Evolutionary conservation across 2,888 invertebrate genomes (phyloP), one percentile per base, ranked within the genome.

Genomic region (Pristionchus japonicus): DNA sequence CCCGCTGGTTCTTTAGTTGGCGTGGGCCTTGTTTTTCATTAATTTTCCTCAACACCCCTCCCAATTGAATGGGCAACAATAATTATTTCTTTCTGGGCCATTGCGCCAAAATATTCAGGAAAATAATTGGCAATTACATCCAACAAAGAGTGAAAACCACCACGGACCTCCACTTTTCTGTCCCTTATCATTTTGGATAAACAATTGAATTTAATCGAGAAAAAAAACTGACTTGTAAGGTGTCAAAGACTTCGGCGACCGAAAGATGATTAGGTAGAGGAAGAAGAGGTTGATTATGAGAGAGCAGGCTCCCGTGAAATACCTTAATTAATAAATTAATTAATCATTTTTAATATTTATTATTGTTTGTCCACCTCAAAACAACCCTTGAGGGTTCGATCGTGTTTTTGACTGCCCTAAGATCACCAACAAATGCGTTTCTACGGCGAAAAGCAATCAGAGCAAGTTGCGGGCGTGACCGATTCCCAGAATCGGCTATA

Each of bases 251-350:
- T 31, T 27, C 0, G 85, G 85, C 3, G 85, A 85, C 20, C 34
- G n/a, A 27, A 27, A 64, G 15, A 85, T 43, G 43, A 85, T 85
- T 40, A 85, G 64, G 34, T 34, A 64, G 61, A 85, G 85, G 40
- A 85, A 85, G 40, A 64, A 40, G 85, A 17, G 31, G 47, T 85
- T 85, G 85, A 40, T 40, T 1, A 85, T 13, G 40, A 85, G 37
- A 0, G 85, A 61, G 15, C 27, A 37, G 7, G 40, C 64, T 15
- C 85, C 85, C 40, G 85, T 85, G 20, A 31, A 34, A 43, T 85
- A 85, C 85, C 85, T 85, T 23, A 85, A 85, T 64, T 37, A 23
- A 37, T 70, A 23, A 37, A 13, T 67, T 67, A 31, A 67, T 34
- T 67, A 67, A 27, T 3, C 6, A 37, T 70, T 40, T 37, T 37